Base-by-base conservation (phyloP, 1,140 invertebrate genomes). In the Neomicropteryx cornuta region DNA sequence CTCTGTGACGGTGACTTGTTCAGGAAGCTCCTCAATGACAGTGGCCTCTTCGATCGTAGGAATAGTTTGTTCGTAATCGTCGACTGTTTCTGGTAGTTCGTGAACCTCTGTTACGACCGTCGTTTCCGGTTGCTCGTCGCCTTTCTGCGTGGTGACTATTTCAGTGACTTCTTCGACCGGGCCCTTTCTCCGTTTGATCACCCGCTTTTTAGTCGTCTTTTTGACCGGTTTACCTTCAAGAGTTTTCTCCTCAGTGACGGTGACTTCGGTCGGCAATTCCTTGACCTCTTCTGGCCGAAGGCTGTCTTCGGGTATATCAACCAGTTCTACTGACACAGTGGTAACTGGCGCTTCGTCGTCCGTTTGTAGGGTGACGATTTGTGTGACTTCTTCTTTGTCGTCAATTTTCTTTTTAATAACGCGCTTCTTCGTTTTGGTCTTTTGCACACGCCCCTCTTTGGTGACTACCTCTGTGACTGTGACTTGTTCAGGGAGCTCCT, bases 351-450 rank as follows among this genome's bases (percentile, higher is more conserved):
- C 24, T 38, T 68, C 50, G 36, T 60, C 60, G 42, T 58, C 61
- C 43, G 50, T 51, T 21, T 56, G 39, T 16, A 56, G 50, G 34
- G 55, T 56, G 18, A 55, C 51, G 21, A 62, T 61, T 50, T 63
- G 58, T 22, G 59, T 58, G 3, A 53, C 42, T 43, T 68, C 52
- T 38, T 55, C 49, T 36, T 53, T 50, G 10, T 52, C 49, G 28
- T 51, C 51, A 21, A 56, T 38, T 4, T 56, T 52, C 36, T 51
- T 57, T 33, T 58, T 61, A 17, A 64, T 50, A 18, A 54, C 58
- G 13, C 53, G 52, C 34, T 62, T 68, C 13, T 58, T 68, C 27
- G 57, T 64, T 32, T 52, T 48, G 38, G 60, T 55, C 39, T 61
- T 61, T 33, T 56, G 60, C 11, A 46, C 21, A 43, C 55, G 42